Percentiles rank a stretch among this genome's conserved stretches.
phyloP scores from a whole-genome alignment of 2,888 invertebrate genomes.

The Bhutanitis thaidina region DNA sequence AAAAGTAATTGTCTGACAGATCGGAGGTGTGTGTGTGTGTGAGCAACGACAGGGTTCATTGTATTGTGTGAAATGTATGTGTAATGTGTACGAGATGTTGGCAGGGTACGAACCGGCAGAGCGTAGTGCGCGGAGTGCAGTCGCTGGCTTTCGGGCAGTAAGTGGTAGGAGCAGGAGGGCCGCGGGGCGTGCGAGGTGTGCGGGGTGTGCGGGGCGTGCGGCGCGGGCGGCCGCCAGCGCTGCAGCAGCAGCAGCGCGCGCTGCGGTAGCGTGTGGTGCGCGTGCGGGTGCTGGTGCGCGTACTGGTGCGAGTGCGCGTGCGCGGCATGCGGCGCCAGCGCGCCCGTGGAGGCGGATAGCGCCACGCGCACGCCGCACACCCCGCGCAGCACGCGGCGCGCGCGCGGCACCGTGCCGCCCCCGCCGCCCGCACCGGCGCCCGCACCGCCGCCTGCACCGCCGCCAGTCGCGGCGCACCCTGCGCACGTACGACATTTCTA shows the following conservation, averaged over 20 bases:
- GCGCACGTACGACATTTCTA: slow-evolving; percentile 19
- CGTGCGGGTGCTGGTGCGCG: slow-evolving; percentile 15
- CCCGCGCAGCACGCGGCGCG: slow-evolving; percentile 19
- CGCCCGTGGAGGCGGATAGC: slow-evolving; percentile 77
- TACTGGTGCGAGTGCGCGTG: slow-evolving; percentile 18
- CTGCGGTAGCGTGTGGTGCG: slow-evolving; percentile 4
- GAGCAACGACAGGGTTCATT: too few relatives aligned
- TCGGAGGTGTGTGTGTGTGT: too few relatives aligned
- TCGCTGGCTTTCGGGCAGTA: slow-evolving; percentile 46
- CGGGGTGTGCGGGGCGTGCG: slow-evolving; percentile 1
- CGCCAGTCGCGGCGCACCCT: slow-evolving; percentile 31
- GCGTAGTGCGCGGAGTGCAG: slow-evolving; percentile 19
- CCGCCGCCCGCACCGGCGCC: slow-evolving; percentile 34
- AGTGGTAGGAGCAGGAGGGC: slow-evolving; percentile 35
- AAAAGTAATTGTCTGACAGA: too few relatives aligned
- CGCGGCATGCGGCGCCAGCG: slow-evolving; percentile 37
- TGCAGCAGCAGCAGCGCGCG: slow-evolving; percentile 16
- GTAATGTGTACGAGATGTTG: not conserved
- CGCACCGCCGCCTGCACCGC: slow-evolving; percentile 30
- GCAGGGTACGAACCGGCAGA: not conserved
- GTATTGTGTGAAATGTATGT: too few relatives aligned
- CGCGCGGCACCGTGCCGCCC: slow-evolving; percentile 29
- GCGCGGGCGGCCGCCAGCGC: slow-evolving; percentile 11
- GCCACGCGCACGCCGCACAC: slow-evolving; percentile 52
- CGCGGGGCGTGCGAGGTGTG: slow-evolving; percentile 9